Conservation (phyloP, 1,140 invertebrate species). For the Doryteuthis pealeii region DNA sequence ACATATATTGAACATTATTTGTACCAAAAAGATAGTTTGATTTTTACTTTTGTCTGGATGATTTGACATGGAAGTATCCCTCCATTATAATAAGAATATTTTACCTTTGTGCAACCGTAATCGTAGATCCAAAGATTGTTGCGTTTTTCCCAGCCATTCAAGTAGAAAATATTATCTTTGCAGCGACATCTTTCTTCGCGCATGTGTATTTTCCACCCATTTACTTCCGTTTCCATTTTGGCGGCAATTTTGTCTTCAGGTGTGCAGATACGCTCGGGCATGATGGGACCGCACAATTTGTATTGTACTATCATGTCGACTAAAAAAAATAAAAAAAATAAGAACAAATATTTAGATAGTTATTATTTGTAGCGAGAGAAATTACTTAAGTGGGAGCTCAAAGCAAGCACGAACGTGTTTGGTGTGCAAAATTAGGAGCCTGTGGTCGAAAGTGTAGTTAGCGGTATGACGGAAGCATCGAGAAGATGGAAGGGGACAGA, state of each 20-base stretch:
- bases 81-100: no score
- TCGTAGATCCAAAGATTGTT: conserved; percentile 9
- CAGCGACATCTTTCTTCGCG: not conserved
- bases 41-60: no score
- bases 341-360: not conserved
- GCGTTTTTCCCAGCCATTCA: conserved; percentile 4
- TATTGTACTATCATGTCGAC: conserved; percentile 8
- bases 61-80: no score
- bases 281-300: conserved; percentile 11
- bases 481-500: not conserved
- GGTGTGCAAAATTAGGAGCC: not conserved
- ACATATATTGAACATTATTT: no score
- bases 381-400: no score
- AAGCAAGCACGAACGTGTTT: no score
- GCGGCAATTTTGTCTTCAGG: not conserved
- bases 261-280: conserved; percentile 6
- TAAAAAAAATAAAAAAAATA: not conserved
- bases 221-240: not conserved
- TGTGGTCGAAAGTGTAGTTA: not conserved
- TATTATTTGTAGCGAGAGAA: not conserved
- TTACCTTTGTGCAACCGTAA: conserved; percentile 4
- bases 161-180: not conserved
- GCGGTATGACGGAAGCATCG: not conserved
- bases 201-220: conserved; percentile 5
- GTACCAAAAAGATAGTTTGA: no score